phyloP scores from a whole-genome alignment of 2,797 vertebrate species.

The Neomorphus geoffroyi region DNA sequence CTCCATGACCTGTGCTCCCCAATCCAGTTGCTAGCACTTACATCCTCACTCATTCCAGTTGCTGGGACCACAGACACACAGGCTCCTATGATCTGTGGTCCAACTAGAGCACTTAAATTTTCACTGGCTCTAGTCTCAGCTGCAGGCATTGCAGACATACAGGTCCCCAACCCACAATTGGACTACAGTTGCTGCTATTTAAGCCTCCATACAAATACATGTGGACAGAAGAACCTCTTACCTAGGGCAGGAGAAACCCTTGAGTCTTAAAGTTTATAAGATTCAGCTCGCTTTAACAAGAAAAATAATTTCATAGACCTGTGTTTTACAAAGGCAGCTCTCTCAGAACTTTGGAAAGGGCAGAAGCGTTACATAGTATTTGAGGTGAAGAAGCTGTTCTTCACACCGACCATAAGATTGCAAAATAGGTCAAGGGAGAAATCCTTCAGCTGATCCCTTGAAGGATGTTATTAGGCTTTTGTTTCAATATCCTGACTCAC shows the following conservation, averaged over 20 bases:
- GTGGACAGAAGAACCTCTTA: too few relatives aligned
- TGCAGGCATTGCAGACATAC: too few relatives aligned
- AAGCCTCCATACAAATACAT: too few relatives aligned
- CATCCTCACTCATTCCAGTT: neutral
- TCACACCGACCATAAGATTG: neutral
- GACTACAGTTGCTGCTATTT: too few relatives aligned
- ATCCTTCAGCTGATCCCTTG: neutral
- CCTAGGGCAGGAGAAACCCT: neutral
- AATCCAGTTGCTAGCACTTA: neutral
- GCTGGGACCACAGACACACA: neutral
- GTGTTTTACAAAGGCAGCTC: neutral
- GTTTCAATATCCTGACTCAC: neutral
- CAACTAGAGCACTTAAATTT: neutral
- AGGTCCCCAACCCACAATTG: too few relatives aligned
- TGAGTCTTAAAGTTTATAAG: neutral
- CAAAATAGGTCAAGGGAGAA: neutral
- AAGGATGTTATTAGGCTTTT: neutral
- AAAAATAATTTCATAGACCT: neutral
- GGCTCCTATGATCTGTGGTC: neutral
- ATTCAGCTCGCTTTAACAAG: neutral
- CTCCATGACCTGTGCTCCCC: too few relatives aligned
- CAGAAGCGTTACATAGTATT: neutral
- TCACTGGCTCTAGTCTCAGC: neutral
- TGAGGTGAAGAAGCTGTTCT: neutral
- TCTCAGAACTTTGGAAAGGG: neutral